A percentile compares a stretch with the other conserved stretches of the same genome.
Evolutionary conservation across 1,140 invertebrate species (phyloP).

Genomic region (Lineus longissimus): DNA sequence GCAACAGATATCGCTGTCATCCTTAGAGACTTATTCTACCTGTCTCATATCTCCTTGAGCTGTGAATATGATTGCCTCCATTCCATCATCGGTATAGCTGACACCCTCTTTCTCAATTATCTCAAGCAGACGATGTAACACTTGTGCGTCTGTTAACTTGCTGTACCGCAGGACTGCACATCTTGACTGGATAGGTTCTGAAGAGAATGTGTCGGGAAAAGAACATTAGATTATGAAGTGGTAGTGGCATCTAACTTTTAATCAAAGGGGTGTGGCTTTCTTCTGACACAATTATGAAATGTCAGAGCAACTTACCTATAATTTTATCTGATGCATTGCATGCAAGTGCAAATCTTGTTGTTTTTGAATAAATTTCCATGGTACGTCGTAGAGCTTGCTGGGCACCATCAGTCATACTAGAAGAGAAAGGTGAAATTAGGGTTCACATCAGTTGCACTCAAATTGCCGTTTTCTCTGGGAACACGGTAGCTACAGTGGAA

Average conservation of each 20-base stretch:
- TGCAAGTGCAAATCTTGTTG: conserved; percentile 95
- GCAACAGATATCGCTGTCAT: no score
- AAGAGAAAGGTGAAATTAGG: no score
- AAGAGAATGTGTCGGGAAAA: no score
- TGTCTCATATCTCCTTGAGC: conserved; percentile 97
- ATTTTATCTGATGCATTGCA: conserved; percentile 99
- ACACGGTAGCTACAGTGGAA: no score
- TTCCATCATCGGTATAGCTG: conserved; percentile 85
- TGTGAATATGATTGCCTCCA: conserved; percentile 96
- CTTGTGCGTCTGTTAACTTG: conserved; percentile 78
- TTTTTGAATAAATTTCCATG: conserved; percentile 98
- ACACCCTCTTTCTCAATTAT: conserved; percentile 74
- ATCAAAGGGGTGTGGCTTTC: no score
- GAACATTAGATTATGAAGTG: conserved; percentile 1
- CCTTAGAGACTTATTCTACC: conserved; percentile 32
- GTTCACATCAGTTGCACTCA: no score
- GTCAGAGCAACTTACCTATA: conserved; percentile 69
- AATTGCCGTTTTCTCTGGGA: no score
- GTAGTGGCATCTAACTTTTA: no score
- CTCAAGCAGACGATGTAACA: conserved; percentile 75
- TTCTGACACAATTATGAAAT: no score
- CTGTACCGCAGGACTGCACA: conserved; percentile 96
- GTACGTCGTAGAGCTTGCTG: conserved; percentile 95
- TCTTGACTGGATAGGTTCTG: conserved; percentile 96
- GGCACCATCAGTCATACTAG: conserved; percentile 93